Base-by-base conservation (phyloP, 2,797 vertebrate genomes). In the Fundulus diaphanus region DNA sequence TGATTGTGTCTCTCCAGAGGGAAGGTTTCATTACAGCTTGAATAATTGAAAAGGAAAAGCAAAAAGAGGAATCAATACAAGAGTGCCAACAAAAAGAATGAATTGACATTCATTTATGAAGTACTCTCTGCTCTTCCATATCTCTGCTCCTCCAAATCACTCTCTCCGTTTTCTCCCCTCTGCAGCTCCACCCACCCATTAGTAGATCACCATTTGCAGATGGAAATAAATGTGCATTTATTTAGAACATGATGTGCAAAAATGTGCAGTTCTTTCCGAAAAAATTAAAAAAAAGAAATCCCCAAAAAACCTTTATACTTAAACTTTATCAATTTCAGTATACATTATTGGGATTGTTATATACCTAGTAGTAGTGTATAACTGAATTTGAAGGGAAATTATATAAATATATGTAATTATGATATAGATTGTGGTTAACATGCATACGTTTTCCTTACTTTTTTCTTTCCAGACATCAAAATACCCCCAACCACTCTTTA, bases 21-120 rank as follows among this genome's bases (percentile, higher is more conserved):
- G 40, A 72, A 79, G 61, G 68, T 83, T 79, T 87, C 44, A 87
- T 85, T 76, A 63, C 37, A 35, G 27, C 18, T 22, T 66, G 54
- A 66, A 74, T 70, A 66, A 61, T 52, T 78, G 71, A 68, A 44
- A 81, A 78, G 59, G 78, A 66, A 73, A 71, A 70, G 7, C 18
- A 42, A 16, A 71, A 78, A 11, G 5, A 27, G 15, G 68, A 54
- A 79, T 82, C 82, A 37, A 85, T 87, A 70, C 70, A 57, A 40
- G 20, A 73, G 16, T 18, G 20, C 54, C 74, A 75, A 81, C 68
- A 78, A 74, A 67, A 40, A 70, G 76, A 73, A 49, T 72, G 9
- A 81, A 76, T n/a, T 77, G 9, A 73, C 52, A 59, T 81, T 59
- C 71, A 72, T 68, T 69, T 46, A 73, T 22, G 65, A n/a, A 77